phyloP scores from a whole-genome alignment of 2,797 vertebrate species.

The Diglossa cyanea region DNA sequence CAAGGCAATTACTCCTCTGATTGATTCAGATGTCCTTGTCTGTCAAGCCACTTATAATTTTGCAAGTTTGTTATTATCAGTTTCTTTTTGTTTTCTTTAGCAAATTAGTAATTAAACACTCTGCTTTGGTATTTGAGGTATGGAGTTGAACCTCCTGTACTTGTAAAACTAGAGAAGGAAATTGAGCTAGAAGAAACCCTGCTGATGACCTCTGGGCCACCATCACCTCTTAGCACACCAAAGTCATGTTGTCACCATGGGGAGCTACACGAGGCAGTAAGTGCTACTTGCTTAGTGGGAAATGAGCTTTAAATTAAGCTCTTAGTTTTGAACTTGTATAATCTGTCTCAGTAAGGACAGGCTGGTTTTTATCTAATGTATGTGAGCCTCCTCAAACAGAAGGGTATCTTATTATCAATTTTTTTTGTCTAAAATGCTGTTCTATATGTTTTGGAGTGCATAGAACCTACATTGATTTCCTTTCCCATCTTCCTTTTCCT shows the following conservation, averaged over 20 bases:
- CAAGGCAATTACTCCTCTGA: background rate
- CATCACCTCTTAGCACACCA: constrained; percentile 81
- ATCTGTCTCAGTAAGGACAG: background rate
- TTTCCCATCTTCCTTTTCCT: background rate
- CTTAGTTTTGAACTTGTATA: background rate
- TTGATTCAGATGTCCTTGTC: background rate
- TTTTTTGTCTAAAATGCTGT: background rate
- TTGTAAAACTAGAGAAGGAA: constrained; percentile 97
- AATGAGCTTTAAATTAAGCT: background rate
- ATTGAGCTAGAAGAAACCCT: constrained; percentile 95
- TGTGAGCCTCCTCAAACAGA: background rate
- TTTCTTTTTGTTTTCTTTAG: background rate
- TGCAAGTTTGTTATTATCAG: background rate
- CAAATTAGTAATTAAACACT: background rate
- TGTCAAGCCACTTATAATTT: background rate
- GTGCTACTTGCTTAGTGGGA: constrained; percentile 17
- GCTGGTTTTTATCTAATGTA: background rate
- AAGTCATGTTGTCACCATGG: constrained; percentile 92
- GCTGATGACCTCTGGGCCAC: constrained; percentile 82
- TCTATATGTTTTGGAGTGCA: background rate
- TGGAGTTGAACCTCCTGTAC: constrained; percentile 92
- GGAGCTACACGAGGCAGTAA: constrained; percentile 88
- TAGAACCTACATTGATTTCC: background rate
- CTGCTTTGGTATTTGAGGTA: constrained; percentile 77
- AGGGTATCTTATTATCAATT: background rate